phyloP scores from a whole-genome alignment of 2,113 vertebrate species.

The Peucedramus taeniatus region DNA sequence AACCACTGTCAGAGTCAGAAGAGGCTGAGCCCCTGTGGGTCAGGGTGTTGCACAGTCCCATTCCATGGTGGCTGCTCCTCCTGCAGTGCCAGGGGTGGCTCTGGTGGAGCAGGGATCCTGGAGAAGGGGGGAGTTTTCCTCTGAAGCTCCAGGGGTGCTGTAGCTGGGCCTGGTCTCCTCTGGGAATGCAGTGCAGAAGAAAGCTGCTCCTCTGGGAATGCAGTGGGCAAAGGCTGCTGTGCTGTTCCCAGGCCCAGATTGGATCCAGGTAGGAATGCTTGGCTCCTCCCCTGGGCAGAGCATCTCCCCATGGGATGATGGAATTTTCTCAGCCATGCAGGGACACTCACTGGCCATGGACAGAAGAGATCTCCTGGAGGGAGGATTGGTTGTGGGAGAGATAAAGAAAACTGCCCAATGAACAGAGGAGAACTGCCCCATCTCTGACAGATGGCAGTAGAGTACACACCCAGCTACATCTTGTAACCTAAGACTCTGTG shows the following conservation, averaged over 20 bases:
- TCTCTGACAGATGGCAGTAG: accelerated
- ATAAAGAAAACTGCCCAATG: not conserved
- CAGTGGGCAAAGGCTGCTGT: too few relatives aligned
- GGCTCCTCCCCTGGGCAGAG: too few relatives aligned
- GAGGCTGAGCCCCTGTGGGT: not conserved
- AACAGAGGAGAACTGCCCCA: not conserved
- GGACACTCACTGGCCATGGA: not conserved
- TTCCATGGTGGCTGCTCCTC: not conserved
- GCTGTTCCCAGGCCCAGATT: too few relatives aligned
- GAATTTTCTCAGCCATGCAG: not conserved
- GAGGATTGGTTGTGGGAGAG: not conserved
- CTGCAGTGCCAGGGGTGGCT: not conserved
- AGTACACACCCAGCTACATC: not conserved
- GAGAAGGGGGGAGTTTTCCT: not conserved
- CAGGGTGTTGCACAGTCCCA: not conserved
- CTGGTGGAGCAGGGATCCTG: not conserved
- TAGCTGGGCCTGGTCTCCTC: not conserved
- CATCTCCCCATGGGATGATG: not conserved
- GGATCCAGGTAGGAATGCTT: too few relatives aligned
- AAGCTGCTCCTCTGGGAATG: too few relatives aligned
- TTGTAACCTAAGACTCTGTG: not conserved
- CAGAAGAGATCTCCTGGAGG: not conserved
- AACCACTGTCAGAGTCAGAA: not conserved
- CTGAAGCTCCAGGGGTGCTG: not conserved
- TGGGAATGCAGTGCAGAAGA: not conserved